These are phyloP conservation scores for Pungitius pungitius DNA, from an alignment of 2,113 vertebrate species.

Conservation along the genomic window DNA sequence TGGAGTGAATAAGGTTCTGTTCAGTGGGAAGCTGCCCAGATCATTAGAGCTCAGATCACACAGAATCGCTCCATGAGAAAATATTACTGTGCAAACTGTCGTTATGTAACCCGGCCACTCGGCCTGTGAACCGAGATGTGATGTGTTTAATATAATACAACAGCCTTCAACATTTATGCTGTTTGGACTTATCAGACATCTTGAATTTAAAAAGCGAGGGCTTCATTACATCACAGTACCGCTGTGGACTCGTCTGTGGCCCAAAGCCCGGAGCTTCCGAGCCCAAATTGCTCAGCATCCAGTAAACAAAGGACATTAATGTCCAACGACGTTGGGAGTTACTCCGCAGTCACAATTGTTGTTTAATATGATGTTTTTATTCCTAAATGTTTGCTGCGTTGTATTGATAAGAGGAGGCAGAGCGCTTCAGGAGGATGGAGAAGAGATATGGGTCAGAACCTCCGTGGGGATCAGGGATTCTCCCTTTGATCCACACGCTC, in stretches of 20 bases:
- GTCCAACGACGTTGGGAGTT: constrained; percentile 6
- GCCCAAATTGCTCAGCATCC: constrained; percentile 22
- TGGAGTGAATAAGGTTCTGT: not conserved
- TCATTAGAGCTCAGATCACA: not conserved
- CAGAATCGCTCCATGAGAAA: not conserved
- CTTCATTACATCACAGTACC: constrained; percentile 23
- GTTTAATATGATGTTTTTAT: constrained; percentile 19
- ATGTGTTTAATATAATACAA: no score
- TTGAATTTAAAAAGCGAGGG: not conserved
- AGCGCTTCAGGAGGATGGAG: constrained; percentile 35
- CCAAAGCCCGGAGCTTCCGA: constrained; percentile 20
- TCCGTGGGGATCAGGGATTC: constrained; percentile 64
- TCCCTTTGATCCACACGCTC: constrained; percentile 69
- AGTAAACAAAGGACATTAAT: constrained; percentile 22
- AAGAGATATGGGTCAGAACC: constrained; percentile 64
- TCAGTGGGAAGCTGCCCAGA: not conserved
- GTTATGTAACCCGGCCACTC: constrained; percentile 4
- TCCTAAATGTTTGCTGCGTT: constrained; percentile 9
- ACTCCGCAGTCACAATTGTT: constrained; percentile 5
- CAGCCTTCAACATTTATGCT: not conserved
- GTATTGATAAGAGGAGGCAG: constrained; percentile 24
- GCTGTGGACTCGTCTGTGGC: constrained; percentile 18
- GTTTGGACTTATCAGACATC: not conserved
- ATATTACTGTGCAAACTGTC: not conserved
- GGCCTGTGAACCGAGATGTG: constrained; percentile 4